phyloP scores from a whole-genome alignment of 2,113 vertebrate genomes.

The Crypturellus undulatus region DNA sequence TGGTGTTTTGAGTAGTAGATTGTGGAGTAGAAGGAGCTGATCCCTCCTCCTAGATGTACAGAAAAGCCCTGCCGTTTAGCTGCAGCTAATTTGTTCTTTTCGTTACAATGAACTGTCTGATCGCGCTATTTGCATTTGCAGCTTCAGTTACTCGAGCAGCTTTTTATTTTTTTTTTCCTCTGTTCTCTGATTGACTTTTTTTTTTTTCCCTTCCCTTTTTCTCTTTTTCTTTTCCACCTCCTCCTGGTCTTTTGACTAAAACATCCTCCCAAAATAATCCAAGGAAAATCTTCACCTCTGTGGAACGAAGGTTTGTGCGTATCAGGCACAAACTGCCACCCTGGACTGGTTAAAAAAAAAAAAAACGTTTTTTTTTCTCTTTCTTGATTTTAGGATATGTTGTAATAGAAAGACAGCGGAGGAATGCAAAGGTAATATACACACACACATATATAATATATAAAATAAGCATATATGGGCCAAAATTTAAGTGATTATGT shows the following conservation, averaged over 20 bases:
- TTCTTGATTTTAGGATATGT: constrained; percentile 42
- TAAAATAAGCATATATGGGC: background rate
- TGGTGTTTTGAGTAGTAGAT: constrained; percentile 27
- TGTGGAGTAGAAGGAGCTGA: constrained; percentile 40
- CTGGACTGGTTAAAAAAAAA: background rate
- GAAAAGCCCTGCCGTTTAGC: background rate
- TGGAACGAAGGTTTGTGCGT: constrained; percentile 11
- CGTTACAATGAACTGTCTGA: constrained; percentile 3
- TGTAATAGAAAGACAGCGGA: constrained; percentile 54
- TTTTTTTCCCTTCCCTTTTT: too few species aligned
- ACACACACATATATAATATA: background rate
- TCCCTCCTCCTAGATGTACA: constrained; percentile 59
- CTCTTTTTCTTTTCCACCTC: too few species aligned
- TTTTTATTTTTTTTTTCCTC: background rate
- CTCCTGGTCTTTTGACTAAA: background rate
- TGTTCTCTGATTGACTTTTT: background rate
- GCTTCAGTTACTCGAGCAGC: background rate
- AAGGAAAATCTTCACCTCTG: constrained; percentile 39
- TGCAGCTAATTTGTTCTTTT: background rate
- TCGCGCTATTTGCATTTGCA: background rate
- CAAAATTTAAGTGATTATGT: background rate
- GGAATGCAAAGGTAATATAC: constrained; percentile 55
- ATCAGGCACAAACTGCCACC: constrained; percentile 4
- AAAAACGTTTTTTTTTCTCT: background rate
- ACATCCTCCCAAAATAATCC: constrained; percentile 4